Evolutionary conservation across 2,888 invertebrate species (phyloP), one percentile per base, ranked within the genome.

Genomic region (Lasius fuliginosus): DNA sequence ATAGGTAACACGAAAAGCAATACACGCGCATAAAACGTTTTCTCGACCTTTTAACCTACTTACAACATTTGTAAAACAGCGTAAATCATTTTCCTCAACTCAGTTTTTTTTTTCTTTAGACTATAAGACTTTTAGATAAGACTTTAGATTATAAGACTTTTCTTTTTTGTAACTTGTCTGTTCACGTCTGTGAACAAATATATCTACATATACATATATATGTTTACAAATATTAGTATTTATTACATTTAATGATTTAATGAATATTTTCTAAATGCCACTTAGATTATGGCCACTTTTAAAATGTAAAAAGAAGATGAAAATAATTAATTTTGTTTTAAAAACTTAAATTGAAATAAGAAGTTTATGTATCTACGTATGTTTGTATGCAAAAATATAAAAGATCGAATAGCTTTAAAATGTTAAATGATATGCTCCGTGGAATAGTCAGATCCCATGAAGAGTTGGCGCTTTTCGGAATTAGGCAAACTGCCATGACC

Each of bases 401-500:
- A 27, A 49, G 1, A 18, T 5, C 30, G 1, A 53, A 58, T 11
- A 58, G 30, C 9, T 69, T 56, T 4, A 11, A 68, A 40, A 42
- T 15, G 23, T 77, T 11, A n/a, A 68, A 58, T 40, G 5, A 69
- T 46, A 5, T 42, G 69, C 15, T 58, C 8, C 1, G 30, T 18
- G 5, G 36, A 30, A 23, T 4, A n/a, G 15, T n/a, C 12, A 77
- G 2, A 30, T 58, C 42, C n/a, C 69, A 11, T 23, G 69, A 42
- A 68, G 58, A 56, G 42, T 58, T 42, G 33, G 11, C 33, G 42
- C 42, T 42, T 68, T 79, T 71, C 42, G 23, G 33, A 42, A 33
- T 79, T 42, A 71, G 33, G 71, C 77, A 71, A 79, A 33, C 42
- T 69, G 71, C 58, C 58, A 79, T 23, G 42, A 36, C 30, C 42